Evolutionary conservation across 2,888 invertebrate species (phyloP), one percentile per base, ranked within the genome.

Genomic region (Cataglyphis altisquamis): DNA sequence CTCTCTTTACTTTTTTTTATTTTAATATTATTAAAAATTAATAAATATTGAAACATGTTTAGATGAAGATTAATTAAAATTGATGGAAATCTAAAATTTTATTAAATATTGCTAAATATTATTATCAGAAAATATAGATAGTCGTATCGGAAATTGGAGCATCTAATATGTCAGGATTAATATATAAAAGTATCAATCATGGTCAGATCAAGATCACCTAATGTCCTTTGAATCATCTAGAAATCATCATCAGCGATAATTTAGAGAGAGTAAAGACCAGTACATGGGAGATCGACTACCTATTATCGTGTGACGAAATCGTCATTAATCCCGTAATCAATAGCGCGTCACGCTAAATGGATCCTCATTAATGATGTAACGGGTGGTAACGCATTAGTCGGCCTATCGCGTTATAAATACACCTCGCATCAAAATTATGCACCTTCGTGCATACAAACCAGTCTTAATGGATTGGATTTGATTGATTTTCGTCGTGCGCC

Each of bases 401-500:
- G 78, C 86, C 77, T 87, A 88, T 91, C 87, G 86, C 84, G 72
- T 86, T 83, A 84, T 86, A 82, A 87, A n/a, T 52, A 8, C 89
- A 85, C 82, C 82, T 74, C 57, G 70, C 86, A 89, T 91, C 91
- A 84, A 80, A 77, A 89, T 88, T 86, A 88, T 90, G 88, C 90
- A 86, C 75, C 86, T 41, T 75, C 83, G 81, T 64, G 48, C 60
- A 64, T 68, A 60, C 75, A 63, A 29, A 12, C 70, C 29, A 64
- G 41, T 60, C 78, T 83, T 91, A 91, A 92, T 91, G 91, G 91
- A 84, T 67, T 72, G 91, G 91, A 84, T 67, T 72, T 88, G 90
- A 91, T 89, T 91, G 90, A 92, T 92, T 91, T 87, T 88, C 88
- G 91, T 91, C 91, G 90, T 89, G 92, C 87, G 91, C 86, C 89